Evolutionary conservation across 37 sponge, comb jelly and placozoan species (phyloP).

Genomic region (Oopsacas minuta): DNA sequence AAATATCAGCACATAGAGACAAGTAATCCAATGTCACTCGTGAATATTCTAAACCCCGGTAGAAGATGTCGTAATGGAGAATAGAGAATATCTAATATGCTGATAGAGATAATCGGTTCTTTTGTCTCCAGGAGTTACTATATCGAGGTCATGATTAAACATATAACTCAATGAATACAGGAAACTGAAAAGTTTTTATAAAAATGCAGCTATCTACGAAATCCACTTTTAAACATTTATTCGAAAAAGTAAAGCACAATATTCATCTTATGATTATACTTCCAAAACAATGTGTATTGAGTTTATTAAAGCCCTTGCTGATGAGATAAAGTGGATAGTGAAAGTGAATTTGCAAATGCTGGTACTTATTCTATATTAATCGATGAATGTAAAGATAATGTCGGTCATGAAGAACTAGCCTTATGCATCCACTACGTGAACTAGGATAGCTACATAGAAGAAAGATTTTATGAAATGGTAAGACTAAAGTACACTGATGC

Average conservation of each 20-base stretch:
- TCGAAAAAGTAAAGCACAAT: background rate
- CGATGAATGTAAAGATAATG: background rate
- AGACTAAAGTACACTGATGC: background rate
- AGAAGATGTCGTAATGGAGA: background rate
- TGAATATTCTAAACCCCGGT: background rate
- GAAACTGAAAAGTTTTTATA: background rate
- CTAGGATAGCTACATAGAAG: background rate
- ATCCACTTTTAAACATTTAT: background rate
- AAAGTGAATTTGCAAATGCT: background rate
- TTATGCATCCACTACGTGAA: background rate
- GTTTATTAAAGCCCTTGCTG: background rate
- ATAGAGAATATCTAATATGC: background rate
- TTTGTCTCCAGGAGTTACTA: background rate
- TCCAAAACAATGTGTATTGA: background rate
- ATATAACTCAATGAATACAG: background rate
- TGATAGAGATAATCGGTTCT: background rate
- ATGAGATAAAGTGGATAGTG: background rate
- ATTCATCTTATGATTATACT: background rate
- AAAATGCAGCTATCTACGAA: background rate
- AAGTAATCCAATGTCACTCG: background rate
- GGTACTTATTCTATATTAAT: background rate
- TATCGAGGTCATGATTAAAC: background rate
- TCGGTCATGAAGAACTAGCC: background rate
- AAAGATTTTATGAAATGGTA: background rate
- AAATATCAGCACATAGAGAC: background rate